phyloP scores from a whole-genome alignment of 2,113 vertebrate genomes.

The Sphaerodactylus townsendi region DNA sequence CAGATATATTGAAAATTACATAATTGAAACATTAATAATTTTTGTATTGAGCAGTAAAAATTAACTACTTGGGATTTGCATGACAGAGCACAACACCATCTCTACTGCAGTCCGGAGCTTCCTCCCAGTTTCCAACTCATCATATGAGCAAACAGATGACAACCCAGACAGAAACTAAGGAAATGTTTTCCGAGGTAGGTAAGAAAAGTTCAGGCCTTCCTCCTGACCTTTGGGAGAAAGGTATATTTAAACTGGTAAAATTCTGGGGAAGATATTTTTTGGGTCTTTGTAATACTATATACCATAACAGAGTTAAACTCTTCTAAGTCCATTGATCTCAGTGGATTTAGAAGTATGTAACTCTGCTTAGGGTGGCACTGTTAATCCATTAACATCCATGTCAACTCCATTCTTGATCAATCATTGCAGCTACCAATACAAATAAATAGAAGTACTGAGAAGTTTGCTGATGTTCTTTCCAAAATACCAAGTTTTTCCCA shows the following conservation, averaged over 20 bases:
- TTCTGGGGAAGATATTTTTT: background rate
- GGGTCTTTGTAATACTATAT: background rate
- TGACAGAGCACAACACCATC: background rate
- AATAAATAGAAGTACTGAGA: too few species aligned
- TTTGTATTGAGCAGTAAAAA: background rate
- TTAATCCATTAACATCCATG: too few species aligned
- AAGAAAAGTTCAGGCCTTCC: background rate
- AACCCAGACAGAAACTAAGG: constrained; percentile 5
- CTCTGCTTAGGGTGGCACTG: too few species aligned
- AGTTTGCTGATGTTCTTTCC: too few species aligned
- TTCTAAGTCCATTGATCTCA: too few species aligned
- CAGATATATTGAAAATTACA: background rate
- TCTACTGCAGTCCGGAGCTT: fast-evolving
- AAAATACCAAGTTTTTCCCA: too few species aligned
- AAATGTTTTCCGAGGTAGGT: constrained; percentile 38
- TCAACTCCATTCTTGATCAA: too few species aligned
- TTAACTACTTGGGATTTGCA: background rate
- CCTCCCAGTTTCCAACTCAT: fast-evolving
- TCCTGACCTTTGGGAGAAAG: constrained; percentile 13
- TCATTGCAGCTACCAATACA: too few species aligned
- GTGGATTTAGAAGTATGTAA: too few species aligned
- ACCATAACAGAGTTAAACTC: too few species aligned
- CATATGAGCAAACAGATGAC: background rate
- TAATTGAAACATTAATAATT: background rate
- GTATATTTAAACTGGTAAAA: background rate